These are phyloP conservation scores for Sarcophaga carnaria DNA, from an alignment of 2,888 invertebrate genomes.

Conservation along the genomic window DNA sequence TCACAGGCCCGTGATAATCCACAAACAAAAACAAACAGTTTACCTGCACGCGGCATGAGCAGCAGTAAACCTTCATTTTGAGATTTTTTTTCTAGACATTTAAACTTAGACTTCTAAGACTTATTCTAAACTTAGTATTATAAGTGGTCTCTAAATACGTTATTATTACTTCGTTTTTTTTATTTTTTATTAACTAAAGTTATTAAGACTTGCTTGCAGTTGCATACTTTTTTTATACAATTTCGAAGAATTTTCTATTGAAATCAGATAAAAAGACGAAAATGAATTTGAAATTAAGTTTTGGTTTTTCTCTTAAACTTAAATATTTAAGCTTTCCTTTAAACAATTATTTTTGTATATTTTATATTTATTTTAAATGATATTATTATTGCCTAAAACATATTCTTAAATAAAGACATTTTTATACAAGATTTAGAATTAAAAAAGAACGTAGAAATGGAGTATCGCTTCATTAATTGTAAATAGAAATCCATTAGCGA, in stretches of 20 bases:
- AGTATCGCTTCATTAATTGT: no score
- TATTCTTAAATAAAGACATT: conserved; percentile 63
- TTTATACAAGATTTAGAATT: conserved; percentile 49
- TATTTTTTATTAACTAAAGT: no score
- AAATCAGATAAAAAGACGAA: no score
- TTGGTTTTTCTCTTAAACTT: conserved; percentile 29
- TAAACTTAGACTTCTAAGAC: not conserved
- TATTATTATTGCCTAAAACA: conserved; percentile 56
- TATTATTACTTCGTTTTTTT: not conserved
- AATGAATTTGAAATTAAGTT: not conserved
- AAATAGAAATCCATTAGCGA: no score
- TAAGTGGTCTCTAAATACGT: conserved; percentile 17
- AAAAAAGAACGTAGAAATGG: not conserved
- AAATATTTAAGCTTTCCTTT: not conserved
- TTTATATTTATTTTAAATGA: conserved; percentile 63
- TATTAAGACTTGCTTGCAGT: no score
- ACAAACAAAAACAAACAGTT: conserved; percentile 81
- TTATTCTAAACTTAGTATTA: conserved; percentile 11
- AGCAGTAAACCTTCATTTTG: conserved; percentile 80
- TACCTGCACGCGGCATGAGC: conserved; percentile 81
- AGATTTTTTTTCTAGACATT: conserved; percentile 57
- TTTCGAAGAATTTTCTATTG: not conserved
- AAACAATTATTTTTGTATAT: conserved; percentile 52
- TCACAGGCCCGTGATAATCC: conserved; percentile 82
- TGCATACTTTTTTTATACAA: conserved; percentile 4